phyloP scores from a whole-genome alignment of 2,113 vertebrate genomes.

The Siniperca knerii region DNA sequence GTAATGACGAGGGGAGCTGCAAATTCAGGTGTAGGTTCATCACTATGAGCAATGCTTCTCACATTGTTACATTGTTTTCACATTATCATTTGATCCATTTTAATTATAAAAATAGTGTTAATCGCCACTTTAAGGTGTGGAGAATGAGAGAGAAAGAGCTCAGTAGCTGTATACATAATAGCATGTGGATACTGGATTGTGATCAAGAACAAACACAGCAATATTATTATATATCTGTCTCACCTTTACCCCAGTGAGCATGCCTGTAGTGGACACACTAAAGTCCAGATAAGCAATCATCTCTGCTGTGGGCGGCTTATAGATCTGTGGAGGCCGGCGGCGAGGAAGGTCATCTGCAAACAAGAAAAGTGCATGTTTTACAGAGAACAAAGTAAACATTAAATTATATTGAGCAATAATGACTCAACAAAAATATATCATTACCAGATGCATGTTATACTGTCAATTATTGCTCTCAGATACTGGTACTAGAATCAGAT shows the following conservation, averaged over 20 bases:
- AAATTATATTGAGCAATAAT: neutral
- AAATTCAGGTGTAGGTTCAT: neutral
- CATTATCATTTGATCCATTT: neutral
- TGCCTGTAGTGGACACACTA: conserved; percentile 97
- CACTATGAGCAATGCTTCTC: neutral
- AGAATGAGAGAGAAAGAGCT: neutral
- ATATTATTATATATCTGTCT: conserved; percentile 9
- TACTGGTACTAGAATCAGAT: neutral
- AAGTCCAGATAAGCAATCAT: conserved; percentile 98
- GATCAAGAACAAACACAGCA: neutral
- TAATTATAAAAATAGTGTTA: neutral
- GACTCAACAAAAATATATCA: neutral
- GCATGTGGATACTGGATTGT: neutral
- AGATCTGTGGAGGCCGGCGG: conserved; percentile 90
- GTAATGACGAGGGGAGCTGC: neutral
- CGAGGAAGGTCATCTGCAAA: conserved; percentile 95
- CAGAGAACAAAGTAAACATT: neutral
- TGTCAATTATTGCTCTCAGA: neutral
- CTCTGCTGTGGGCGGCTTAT: conserved; percentile 96
- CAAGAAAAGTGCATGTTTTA: conserved; percentile 2
- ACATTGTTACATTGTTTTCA: neutral
- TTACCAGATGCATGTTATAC: neutral
- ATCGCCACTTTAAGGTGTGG: neutral
- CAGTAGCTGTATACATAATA: neutral
- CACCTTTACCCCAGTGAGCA: conserved; percentile 99